Evolutionary conservation across 2,888 invertebrate species (phyloP), one percentile per base, ranked within the genome.

Genomic region (Microplitis manilae): DNA sequence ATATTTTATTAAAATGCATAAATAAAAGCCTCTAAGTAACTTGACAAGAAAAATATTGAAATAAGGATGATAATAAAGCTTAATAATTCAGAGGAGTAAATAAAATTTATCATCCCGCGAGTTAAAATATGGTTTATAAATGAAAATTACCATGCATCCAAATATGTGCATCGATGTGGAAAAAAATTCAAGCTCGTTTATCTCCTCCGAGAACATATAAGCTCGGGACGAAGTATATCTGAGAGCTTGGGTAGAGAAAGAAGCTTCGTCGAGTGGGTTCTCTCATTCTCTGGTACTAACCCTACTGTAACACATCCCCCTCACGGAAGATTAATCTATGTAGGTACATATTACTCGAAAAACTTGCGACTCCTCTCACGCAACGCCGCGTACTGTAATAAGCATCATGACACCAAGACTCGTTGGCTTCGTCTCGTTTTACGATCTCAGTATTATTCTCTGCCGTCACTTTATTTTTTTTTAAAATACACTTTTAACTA

Each of bases 361-460:
- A 74, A 70, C 38, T 69, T 68, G 38, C 73, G 17, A 76, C 78
- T 79, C 76, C 77, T 78, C 80, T 79, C 80, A 80, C 79, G 82
- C 79, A 81, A 81, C 80, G 80, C 80, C 79, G 82, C 81, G 72
- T 80, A 76, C 68, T 75, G 79, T 82, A 80, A 82, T 82, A 81
- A 82, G 79, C 79, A 79, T 77, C 76, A 67, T 64, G 67, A 74
- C 74, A 70, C 65, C 71, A 62, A 76, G 79, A 81, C 79, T 79
- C 78, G 9, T 30, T 39, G 30, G 15, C 61, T 20, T 17, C 59
- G 61, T 15, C 72, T 73, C 73, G 62, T 73, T 72, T 71, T 67
- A 72, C 68, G 40, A 67, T 76, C 72, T 17, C 38, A 62, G 73
- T 76, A 78, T 73, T 81, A 69, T 79, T 80, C 81, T 79, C 78